Base-by-base conservation (phyloP, 2,797 vertebrate species). In the Bryconaethiops microstoma region DNA sequence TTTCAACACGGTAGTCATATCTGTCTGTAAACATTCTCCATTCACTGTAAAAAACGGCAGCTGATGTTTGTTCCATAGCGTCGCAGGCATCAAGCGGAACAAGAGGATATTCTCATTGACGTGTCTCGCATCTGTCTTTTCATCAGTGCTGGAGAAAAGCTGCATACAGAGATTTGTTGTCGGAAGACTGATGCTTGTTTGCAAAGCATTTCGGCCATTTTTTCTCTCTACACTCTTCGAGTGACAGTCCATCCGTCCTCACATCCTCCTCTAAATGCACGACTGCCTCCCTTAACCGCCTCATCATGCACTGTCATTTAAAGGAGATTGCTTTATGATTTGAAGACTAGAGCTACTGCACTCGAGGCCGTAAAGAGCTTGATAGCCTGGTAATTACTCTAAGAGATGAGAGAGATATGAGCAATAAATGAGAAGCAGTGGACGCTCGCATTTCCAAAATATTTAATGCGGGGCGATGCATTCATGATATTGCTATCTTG, bases 321-420 rank as follows among this genome's bases (percentile, higher is more conserved):
- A 79, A 76, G 50, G 55, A 73, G 80, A 85, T 74, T 82, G 80
- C 80, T 76, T 74, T 77, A 77, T 77, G 83, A 82, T 83, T 79
- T 57, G 77, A 75, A 63, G 71, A 75, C 54, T 29, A 42, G 42
- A 59, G 69, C 69, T 42, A 60, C 75, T 39, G 71, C 77, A 75
- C 64, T 21, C 21, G 63, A 55, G 25, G 77, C 71, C 72, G 64
- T 74, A 75, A 79, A 83, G 64, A 57, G 71, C 76, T 63, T 16
- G 48, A 57, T 39, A 39, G 77, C 65, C 19, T 64, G 42, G 64
- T 72, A 73, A 85, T 82, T 74, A 59, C 74, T 80, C 39, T 40
- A 71, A 82, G 72, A 45, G 74, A 68, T 69, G 69, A 35, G 25
- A 59, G 71, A 63, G 23, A 73, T 29, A 69, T 10, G 77, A 63